A percentile compares a stretch with the other conserved stretches of the same genome.
Evolutionary conservation across 2,113 vertebrate species (phyloP).

Genomic region (Vulpes ferrilata): DNA sequence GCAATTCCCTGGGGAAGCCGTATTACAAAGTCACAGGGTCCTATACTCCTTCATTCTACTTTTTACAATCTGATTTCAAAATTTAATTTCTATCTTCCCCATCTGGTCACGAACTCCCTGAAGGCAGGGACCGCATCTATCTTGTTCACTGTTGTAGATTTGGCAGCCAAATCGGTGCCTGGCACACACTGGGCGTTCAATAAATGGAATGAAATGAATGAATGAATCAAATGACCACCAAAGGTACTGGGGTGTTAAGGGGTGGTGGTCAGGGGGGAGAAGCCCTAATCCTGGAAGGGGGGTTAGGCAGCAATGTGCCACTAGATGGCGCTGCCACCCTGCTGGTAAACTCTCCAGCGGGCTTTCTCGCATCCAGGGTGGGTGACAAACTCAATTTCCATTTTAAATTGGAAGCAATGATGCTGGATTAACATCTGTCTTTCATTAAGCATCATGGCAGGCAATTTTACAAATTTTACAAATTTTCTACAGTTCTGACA

Average conservation of each 20-base stretch:
- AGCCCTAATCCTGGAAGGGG: not conserved
- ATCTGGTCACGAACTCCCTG: not conserved
- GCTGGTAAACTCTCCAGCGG: not conserved
- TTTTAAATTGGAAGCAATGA: not conserved
- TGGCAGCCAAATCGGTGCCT: not conserved
- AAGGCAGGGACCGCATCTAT: not conserved
- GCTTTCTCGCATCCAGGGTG: not conserved
- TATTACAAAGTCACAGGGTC: not conserved
- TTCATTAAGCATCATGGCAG: not conserved
- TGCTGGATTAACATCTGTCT: not conserved
- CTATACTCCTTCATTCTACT: not conserved
- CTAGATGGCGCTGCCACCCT: conserved; percentile 62
- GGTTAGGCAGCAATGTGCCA: not conserved
- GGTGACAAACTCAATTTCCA: not conserved
- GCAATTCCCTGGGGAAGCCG: not conserved
- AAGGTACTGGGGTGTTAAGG: no score
- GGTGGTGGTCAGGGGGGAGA: not conserved
- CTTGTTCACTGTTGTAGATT: not conserved
- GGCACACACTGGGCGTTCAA: not conserved
- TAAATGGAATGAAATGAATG: conserved; percentile 22
- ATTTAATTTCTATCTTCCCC: not conserved
- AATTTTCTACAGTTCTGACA: not conserved
- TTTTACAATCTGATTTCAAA: not conserved
- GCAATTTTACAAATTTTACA: not conserved
- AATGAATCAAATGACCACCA: not conserved